Conservation (phyloP, 2,113 vertebrate genomes). For the Rhabdomys dilectus region DNA sequence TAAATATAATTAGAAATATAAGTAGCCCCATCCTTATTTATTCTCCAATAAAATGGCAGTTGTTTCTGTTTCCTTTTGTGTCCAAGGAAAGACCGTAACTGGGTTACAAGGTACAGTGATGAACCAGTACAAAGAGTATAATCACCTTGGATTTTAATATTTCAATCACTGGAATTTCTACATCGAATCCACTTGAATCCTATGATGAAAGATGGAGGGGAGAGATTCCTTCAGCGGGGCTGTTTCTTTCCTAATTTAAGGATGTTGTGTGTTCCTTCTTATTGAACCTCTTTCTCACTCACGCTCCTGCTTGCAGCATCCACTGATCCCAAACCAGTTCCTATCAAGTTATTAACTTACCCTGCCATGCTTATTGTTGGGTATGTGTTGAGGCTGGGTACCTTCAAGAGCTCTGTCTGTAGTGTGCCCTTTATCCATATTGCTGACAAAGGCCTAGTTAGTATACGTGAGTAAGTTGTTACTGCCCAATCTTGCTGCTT, state of each 20-base stretch:
- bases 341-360: neutral
- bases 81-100: constrained; percentile 3
- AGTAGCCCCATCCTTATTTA: neutral
- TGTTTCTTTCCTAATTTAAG: neutral
- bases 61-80: neutral
- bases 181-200: neutral
- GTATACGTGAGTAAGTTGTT: neutral
- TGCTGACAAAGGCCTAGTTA: neutral
- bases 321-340: neutral
- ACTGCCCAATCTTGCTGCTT: neutral
- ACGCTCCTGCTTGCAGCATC: neutral
- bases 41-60: neutral
- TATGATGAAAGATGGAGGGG: neutral
- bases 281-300: no score
- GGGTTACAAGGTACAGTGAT: constrained; percentile 4
- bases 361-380: neutral
- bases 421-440: no score
- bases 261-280: neutral
- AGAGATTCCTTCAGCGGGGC: neutral
- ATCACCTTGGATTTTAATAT: neutral
- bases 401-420: neutral
- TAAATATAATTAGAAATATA: neutral
- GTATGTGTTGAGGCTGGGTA: neutral
- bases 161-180: neutral
- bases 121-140: neutral